Conservation (phyloP, 2,113 vertebrate genomes). For the Anguilla rostrata region DNA sequence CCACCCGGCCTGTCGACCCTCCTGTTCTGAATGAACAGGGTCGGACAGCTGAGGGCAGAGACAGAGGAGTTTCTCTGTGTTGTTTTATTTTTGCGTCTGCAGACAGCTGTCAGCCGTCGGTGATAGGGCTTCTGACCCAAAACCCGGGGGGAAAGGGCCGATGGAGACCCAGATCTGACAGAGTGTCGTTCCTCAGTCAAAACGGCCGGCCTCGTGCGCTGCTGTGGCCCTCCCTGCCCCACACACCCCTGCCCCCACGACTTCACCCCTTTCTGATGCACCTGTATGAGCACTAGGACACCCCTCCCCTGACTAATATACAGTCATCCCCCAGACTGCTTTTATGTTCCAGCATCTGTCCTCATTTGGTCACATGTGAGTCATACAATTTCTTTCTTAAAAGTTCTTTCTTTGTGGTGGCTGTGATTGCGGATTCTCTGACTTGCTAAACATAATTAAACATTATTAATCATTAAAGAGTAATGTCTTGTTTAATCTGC, state of each 20-base stretch:
- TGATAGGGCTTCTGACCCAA: constrained; percentile 56
- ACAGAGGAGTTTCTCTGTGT: constrained; percentile 51
- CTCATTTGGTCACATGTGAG: too few species aligned
- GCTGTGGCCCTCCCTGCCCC: constrained; percentile 36
- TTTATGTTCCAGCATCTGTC: neutral
- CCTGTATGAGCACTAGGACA: neutral
- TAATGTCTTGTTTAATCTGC: too few species aligned
- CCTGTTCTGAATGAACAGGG: constrained; percentile 64
- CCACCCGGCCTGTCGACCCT: constrained; percentile 38
- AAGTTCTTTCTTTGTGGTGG: too few species aligned
- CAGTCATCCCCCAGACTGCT: neutral
- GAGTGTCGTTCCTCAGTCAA: constrained; percentile 53
- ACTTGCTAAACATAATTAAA: too few species aligned
- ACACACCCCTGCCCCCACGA: constrained; percentile 23
- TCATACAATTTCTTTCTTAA: too few species aligned
- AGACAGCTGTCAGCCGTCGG: constrained; percentile 54
- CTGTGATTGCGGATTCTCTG: too few species aligned
- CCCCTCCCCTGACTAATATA: neutral
- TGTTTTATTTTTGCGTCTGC: constrained; percentile 59
- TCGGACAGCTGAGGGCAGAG: neutral
- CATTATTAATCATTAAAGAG: too few species aligned
- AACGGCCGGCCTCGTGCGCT: constrained; percentile 33
- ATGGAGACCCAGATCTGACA: constrained; percentile 55
- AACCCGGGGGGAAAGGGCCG: constrained; percentile 41
- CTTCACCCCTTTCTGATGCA: neutral